Evolutionary conservation across 2,113 vertebrate genomes (phyloP).

Genomic region (Sapajus apella): DNA sequence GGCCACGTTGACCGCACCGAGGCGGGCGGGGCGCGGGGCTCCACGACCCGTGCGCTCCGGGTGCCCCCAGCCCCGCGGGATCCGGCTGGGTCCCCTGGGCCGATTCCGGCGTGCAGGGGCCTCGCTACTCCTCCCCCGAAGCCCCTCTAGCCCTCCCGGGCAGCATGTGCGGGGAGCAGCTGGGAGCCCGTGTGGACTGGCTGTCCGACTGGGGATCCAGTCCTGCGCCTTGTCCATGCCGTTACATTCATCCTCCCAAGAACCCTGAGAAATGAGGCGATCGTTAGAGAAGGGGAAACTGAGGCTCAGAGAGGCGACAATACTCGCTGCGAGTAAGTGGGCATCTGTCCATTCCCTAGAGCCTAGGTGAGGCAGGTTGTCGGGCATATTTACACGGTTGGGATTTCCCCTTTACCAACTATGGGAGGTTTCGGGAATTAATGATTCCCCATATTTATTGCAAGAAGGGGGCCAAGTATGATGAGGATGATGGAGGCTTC

Average conservation of each 20-base stretch:
- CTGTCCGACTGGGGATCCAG: not conserved
- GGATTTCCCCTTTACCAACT: not conserved
- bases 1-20: not conserved
- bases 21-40: not conserved
- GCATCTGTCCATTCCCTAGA: not conserved
- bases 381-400: not conserved
- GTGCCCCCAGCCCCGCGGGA: not conserved
- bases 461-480: not conserved
- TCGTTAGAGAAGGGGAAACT: not conserved
- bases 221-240: not conserved
- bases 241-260: not conserved
- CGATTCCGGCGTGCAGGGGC: not conserved
- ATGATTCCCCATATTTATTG: not conserved
- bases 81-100: not conserved
- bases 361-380: not conserved
- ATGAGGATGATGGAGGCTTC: not conserved
- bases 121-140: not conserved
- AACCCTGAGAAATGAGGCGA: not conserved
- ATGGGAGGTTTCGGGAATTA: not conserved
- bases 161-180: not conserved
- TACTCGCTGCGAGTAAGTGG: rapidly evolving
- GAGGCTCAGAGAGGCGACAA: not conserved
- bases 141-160: not conserved
- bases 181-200: not conserved
- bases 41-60: too few relatives aligned